phyloP scores from a whole-genome alignment of 2,113 vertebrate genomes.

The Paedocypris sp. region DNA sequence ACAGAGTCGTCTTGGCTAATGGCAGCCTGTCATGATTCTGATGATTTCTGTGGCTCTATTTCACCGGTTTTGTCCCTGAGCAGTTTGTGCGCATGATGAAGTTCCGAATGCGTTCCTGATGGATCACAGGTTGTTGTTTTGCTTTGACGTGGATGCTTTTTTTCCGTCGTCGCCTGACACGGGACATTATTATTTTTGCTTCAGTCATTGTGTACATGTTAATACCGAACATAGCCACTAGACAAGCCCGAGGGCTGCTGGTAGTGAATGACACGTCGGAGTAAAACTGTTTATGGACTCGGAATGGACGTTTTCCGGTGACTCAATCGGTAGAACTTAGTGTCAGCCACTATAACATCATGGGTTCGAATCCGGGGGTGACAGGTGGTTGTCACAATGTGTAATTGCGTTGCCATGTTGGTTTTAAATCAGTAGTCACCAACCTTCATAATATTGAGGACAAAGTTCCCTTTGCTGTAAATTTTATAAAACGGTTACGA shows the following conservation, averaged over 20 bases:
- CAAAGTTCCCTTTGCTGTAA: too few relatives aligned
- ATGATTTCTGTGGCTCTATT: slow-evolving; percentile 34
- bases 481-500: too few relatives aligned
- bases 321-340: too few relatives aligned
- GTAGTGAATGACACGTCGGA: not conserved
- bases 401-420: too few relatives aligned
- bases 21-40: slow-evolving; percentile 32
- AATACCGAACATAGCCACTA: not conserved
- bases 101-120: slow-evolving; percentile 27
- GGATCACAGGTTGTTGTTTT: slow-evolving; percentile 10
- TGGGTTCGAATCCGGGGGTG: too few relatives aligned
- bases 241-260: not conserved
- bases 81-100: slow-evolving; percentile 26
- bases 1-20: slow-evolving; percentile 30
- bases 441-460: too few relatives aligned
- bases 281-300: too few relatives aligned
- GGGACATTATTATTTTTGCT: not conserved
- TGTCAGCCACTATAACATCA: too few relatives aligned
- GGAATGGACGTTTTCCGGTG: too few relatives aligned
- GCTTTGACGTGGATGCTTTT: not conserved
- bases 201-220: not conserved
- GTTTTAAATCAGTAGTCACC: too few relatives aligned
- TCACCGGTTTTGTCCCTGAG: slow-evolving; percentile 30
- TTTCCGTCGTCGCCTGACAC: too few relatives aligned
- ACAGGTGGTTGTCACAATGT: too few relatives aligned